These are phyloP conservation scores for Agapostemon virescens DNA, from an alignment of 2,888 invertebrate species.

Conservation along the genomic window DNA sequence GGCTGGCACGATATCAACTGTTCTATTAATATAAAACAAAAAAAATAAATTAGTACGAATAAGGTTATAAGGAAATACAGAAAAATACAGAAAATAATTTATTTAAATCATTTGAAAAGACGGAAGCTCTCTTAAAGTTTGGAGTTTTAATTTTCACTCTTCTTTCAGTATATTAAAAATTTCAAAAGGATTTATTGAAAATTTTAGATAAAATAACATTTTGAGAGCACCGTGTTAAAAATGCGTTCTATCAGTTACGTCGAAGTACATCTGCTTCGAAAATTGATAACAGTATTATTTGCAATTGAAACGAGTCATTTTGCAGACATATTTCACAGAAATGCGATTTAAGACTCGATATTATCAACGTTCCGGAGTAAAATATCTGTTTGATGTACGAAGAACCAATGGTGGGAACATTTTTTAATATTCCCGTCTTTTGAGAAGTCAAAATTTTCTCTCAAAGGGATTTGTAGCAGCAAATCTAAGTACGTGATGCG, in stretches of 20 bases:
- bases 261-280: background rate
- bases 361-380: background rate
- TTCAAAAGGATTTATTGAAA: background rate
- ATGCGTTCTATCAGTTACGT: background rate
- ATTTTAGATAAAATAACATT: background rate
- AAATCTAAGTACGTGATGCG: constrained; percentile 6
- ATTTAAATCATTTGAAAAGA: no score
- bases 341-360: background rate
- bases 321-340: background rate
- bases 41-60: no score
- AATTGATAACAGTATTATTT: background rate
- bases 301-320: background rate
- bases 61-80: no score
- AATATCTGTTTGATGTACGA: background rate
- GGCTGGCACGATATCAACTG: no score
- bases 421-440: constrained; percentile 4
- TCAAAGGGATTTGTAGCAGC: background rate
- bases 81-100: no score
- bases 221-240: background rate
- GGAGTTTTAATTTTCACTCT: background rate
- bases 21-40: no score
- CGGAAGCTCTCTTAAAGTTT: background rate
- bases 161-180: background rate
- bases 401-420: background rate
- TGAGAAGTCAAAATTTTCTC: constrained; percentile 1